Percentiles rank a stretch among this genome's conserved stretches.
Conservation (phyloP, 2,113 vertebrate species). For the Calypte anna region DNA sequence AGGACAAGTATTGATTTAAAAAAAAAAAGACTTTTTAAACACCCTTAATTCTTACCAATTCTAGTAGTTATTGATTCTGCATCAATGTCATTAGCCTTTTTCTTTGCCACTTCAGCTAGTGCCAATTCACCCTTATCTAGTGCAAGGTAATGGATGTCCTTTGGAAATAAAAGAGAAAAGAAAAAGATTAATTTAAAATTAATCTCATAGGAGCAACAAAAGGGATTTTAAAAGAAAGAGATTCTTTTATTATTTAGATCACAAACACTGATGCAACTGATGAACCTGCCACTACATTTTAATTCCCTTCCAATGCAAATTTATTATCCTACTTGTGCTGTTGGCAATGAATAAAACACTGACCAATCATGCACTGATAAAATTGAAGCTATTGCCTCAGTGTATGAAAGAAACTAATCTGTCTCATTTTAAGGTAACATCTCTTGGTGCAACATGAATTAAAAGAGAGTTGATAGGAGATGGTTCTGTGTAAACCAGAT, state of each 20-base stretch:
- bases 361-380: slow-evolving; percentile 23
- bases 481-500: not conserved
- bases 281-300: slow-evolving; percentile 71
- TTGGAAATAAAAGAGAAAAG: slow-evolving; percentile 89
- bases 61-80: slow-evolving; percentile 80
- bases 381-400: slow-evolving; percentile 26
- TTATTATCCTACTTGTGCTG: slow-evolving; percentile 54
- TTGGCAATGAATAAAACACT: slow-evolving; percentile 28
- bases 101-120: slow-evolving; percentile 93
- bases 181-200: slow-evolving; percentile 89
- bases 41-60: slow-evolving; percentile 82
- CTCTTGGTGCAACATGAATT: not conserved
- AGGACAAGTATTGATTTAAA: slow-evolving; percentile 76
- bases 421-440: not conserved
- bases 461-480: not conserved
- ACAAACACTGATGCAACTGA: slow-evolving; percentile 70
- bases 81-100: slow-evolving; percentile 92
- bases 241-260: slow-evolving; percentile 73
- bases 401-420: slow-evolving; percentile 13
- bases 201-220: slow-evolving; percentile 88
- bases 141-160: slow-evolving; percentile 99
- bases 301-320: slow-evolving; percentile 66
- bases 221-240: slow-evolving; percentile 71
- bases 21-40: slow-evolving; percentile 73
- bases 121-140: slow-evolving; percentile 95